Percentiles rank a stretch among this genome's conserved stretches.
phyloP scores from a whole-genome alignment of 2,797 vertebrate species.

The Sus cebifrons region DNA sequence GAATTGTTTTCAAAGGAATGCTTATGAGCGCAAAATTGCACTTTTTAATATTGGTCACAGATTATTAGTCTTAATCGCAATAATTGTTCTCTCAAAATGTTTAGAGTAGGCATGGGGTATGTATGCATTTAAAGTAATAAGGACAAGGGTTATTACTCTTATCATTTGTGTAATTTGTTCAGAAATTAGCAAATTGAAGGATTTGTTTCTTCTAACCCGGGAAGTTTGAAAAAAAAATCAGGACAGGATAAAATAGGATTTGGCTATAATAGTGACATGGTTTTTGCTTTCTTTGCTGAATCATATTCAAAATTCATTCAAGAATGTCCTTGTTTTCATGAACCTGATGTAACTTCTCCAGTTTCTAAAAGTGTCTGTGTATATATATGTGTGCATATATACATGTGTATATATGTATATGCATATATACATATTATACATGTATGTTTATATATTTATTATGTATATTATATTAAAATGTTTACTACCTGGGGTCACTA shows the following conservation, averaged over 20 bases:
- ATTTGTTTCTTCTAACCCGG: neutral
- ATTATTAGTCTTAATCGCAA: neutral
- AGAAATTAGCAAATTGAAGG: neutral
- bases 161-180: conserved; percentile 5
- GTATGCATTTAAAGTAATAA: conserved; percentile 33
- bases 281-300: conserved; percentile 40
- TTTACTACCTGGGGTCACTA: neutral
- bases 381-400: neutral
- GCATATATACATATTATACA: neutral
- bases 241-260: neutral
- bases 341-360: neutral
- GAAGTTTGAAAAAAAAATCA: neutral
- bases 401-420: neutral
- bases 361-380: neutral
- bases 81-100: conserved; percentile 8
- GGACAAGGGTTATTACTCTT: neutral
- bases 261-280: neutral
- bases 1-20: conserved; percentile 44
- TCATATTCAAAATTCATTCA: conserved; percentile 13
- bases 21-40: neutral
- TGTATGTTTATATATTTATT: neutral
- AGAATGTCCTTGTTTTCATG: neutral
- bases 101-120: neutral
- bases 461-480: conserved; percentile 20
- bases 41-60: neutral